Evolutionary conservation across 1,140 invertebrate species (phyloP).

Genomic region (Calliopsis andreniformis): DNA sequence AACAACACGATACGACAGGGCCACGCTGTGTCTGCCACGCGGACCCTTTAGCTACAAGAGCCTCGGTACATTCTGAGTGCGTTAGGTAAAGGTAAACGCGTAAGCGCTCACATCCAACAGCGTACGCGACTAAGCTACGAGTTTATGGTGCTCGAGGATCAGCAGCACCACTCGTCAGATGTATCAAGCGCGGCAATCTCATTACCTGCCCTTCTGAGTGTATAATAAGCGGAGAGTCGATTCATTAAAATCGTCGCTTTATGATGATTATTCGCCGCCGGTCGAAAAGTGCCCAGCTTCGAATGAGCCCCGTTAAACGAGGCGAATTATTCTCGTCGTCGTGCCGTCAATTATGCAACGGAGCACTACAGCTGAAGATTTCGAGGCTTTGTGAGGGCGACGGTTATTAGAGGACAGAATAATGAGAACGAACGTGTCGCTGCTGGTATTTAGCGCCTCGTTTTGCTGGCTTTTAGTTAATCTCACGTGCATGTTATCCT

Average conservation of each 20-base stretch:
- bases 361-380: slow-evolving; percentile 23
- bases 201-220: slow-evolving; percentile 30
- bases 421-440: slow-evolving; percentile 19
- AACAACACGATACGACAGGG: slow-evolving; percentile 16
- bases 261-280: slow-evolving; percentile 51
- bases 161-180: background rate
- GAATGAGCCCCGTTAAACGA: slow-evolving; percentile 13
- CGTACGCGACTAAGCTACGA: background rate
- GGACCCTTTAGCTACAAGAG: slow-evolving; percentile 9
- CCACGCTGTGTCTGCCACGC: background rate
- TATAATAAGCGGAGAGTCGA: slow-evolving; percentile 49
- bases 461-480: slow-evolving; percentile 19
- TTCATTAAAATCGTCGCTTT: slow-evolving; percentile 66
- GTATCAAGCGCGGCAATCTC: slow-evolving; percentile 52
- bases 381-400: slow-evolving; percentile 29
- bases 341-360: slow-evolving; percentile 44
- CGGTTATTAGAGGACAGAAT: slow-evolving; percentile 7
- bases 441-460: background rate
- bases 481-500: background rate
- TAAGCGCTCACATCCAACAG: background rate
- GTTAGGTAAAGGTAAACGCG: slow-evolving; percentile 14
- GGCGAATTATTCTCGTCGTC: slow-evolving; percentile 37
- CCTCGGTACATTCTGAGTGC: too few relatives aligned
- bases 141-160: slow-evolving; percentile 18
- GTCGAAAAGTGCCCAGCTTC: slow-evolving; percentile 1